A percentile compares a stretch with the other conserved stretches of the same genome.
phyloP scores from a whole-genome alignment of 2,797 vertebrate genomes.

The Streptopelia turtur region DNA sequence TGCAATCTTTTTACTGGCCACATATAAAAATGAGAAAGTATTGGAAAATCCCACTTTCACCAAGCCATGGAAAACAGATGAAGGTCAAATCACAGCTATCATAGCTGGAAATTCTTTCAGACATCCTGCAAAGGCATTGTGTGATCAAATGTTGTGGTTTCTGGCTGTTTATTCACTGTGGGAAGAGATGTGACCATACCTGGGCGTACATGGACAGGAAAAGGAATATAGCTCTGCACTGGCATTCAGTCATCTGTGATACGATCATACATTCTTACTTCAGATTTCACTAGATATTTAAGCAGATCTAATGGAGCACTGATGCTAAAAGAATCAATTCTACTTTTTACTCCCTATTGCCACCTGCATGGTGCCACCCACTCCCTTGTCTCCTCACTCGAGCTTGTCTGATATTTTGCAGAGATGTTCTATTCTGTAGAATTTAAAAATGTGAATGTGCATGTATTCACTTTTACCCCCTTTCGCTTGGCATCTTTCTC shows the following conservation, averaged over 20 bases:
- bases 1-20: constrained; percentile 42
- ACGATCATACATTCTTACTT: not conserved
- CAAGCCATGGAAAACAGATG: constrained; percentile 45
- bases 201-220: not conserved
- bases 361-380: not conserved
- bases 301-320: not conserved
- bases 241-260: not conserved
- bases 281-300: not conserved
- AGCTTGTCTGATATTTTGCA: not conserved
- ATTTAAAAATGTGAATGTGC: not conserved
- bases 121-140: constrained; percentile 26
- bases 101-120: constrained; percentile 51
- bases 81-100: constrained; percentile 56
- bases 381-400: not conserved
- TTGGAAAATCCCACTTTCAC: constrained; percentile 48
- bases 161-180: constrained; percentile 22
- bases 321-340: not conserved
- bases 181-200: constrained; percentile 8
- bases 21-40: constrained; percentile 43
- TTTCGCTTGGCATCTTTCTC: not conserved
- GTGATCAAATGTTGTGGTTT: constrained; percentile 19
- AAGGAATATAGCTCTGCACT: not conserved
- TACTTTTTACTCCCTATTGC: not conserved
- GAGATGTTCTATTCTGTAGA: not conserved
- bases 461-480: rapidly evolving